phyloP scores from a whole-genome alignment of 2,113 vertebrate species.

The Hyaena hyaena region DNA sequence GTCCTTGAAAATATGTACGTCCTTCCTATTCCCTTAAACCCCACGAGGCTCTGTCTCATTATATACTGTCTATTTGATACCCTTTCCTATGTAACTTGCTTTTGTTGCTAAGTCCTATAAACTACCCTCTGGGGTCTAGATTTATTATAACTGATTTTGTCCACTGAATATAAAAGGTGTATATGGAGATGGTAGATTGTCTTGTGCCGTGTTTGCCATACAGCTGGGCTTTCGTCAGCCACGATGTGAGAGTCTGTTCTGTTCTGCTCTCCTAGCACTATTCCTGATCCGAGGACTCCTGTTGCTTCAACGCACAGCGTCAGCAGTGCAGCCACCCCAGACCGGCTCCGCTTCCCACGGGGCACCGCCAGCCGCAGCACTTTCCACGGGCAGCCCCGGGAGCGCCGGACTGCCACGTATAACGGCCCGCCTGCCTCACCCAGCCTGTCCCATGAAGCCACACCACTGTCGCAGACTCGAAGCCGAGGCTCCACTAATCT shows the following conservation, averaged over 20 bases:
- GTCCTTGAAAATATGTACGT: constrained; percentile 65
- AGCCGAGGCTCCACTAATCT: constrained; percentile 97
- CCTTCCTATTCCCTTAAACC: constrained; percentile 57
- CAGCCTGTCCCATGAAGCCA: constrained; percentile 95
- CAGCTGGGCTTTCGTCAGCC: neutral
- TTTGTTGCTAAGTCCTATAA: constrained; percentile 74
- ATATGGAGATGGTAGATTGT: constrained; percentile 59
- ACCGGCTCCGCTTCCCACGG: constrained; percentile 95
- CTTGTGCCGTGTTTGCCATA: constrained; percentile 64
- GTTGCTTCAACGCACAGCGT: constrained; percentile 97
- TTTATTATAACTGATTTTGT: constrained; percentile 66
- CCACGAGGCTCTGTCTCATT: constrained; percentile 63
- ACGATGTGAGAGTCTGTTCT: neutral
- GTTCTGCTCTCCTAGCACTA: constrained; percentile 83
- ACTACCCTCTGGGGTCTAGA: constrained; percentile 66
- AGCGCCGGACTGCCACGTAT: constrained; percentile 97
- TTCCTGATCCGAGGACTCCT: constrained; percentile 93
- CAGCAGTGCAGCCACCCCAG: constrained; percentile 93
- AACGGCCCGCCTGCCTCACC: constrained; percentile 97
- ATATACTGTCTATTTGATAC: constrained; percentile 60
- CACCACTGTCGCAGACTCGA: constrained; percentile 94
- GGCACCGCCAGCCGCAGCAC: constrained; percentile 97
- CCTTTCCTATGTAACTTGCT: constrained; percentile 75
- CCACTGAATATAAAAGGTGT: constrained; percentile 66
- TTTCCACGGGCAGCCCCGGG: constrained; percentile 97